These are phyloP conservation scores for Tetragnatha versicolor DNA, from an alignment of 1,140 invertebrate species.

Conservation along the genomic window DNA sequence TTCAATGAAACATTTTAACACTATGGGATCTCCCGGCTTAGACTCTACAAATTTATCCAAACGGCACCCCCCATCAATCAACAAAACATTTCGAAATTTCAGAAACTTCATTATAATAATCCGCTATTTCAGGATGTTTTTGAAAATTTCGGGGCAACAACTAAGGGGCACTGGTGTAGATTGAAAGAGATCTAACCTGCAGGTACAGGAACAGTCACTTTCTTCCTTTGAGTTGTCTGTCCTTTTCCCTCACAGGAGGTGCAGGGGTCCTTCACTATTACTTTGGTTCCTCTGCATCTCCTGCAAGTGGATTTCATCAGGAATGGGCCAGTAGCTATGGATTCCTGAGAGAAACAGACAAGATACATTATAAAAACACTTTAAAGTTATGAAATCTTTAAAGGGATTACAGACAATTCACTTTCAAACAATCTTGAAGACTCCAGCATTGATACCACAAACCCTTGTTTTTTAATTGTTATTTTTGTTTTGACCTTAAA, in stretches of 20 bases:
- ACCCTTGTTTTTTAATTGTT: too few species aligned
- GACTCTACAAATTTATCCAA: too few species aligned
- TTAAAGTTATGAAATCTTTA: too few species aligned
- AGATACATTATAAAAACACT: too few species aligned
- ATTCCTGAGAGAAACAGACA: slow-evolving; percentile 67
- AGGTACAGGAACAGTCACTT: slow-evolving; percentile 93
- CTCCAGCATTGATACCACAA: too few species aligned
- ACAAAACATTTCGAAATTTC: background rate
- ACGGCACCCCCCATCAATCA: too few species aligned
- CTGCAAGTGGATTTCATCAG: slow-evolving; percentile 96
- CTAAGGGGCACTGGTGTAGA: background rate
- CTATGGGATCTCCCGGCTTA: too few species aligned
- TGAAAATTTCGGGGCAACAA: background rate
- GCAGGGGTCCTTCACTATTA: slow-evolving; percentile 91
- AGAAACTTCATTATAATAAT: too few species aligned
- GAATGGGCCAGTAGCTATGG: slow-evolving; percentile 78
- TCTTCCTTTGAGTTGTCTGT: slow-evolving; percentile 85
- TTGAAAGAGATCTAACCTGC: slow-evolving; percentile 75
- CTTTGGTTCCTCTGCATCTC: slow-evolving; percentile 86
- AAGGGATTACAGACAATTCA: too few species aligned
- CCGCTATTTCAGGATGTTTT: background rate
- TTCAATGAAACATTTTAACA: too few species aligned
- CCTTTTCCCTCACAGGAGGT: slow-evolving; percentile 93
- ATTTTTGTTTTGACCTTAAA: too few species aligned
- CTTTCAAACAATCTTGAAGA: too few species aligned